Percentiles rank a stretch among this genome's conserved stretches.
Evolutionary conservation across 2,113 vertebrate species (phyloP).

Genomic region (Cochlearius cochlearius): DNA sequence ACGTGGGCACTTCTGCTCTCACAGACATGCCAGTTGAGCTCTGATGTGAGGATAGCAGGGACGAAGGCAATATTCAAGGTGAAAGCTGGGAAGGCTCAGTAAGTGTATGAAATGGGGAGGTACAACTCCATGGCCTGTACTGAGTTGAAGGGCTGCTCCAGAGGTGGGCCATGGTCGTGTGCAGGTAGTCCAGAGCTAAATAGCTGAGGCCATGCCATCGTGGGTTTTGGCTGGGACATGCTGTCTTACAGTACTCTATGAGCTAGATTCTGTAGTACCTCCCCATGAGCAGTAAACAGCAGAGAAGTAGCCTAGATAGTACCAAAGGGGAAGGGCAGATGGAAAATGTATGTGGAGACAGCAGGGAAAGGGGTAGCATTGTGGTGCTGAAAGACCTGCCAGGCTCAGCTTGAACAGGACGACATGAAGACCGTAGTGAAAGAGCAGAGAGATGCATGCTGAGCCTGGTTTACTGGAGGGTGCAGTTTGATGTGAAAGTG

Average conservation of each 20-base stretch:
- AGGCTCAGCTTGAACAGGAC: neutral
- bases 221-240: neutral
- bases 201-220: fast-evolving
- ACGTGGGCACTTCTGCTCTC: neutral
- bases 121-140: neutral
- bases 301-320: neutral
- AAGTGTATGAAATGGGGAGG: neutral
- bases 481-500: neutral
- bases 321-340: neutral
- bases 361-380: neutral
- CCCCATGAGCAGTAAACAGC: neutral
- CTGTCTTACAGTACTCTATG: neutral
- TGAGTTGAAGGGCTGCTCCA: neutral
- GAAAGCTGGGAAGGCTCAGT: neutral
- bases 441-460: neutral
- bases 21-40: neutral
- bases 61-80: neutral
- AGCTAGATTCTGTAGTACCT: neutral
- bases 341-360: neutral
- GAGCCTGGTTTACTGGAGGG: neutral
- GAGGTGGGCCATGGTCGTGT: neutral
- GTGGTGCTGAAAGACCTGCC: neutral
- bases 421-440: neutral
- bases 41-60: neutral
- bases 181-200: neutral